Evolutionary conservation across 2,797 vertebrate genomes (phyloP).

Genomic region (Squalus acanthias): DNA sequence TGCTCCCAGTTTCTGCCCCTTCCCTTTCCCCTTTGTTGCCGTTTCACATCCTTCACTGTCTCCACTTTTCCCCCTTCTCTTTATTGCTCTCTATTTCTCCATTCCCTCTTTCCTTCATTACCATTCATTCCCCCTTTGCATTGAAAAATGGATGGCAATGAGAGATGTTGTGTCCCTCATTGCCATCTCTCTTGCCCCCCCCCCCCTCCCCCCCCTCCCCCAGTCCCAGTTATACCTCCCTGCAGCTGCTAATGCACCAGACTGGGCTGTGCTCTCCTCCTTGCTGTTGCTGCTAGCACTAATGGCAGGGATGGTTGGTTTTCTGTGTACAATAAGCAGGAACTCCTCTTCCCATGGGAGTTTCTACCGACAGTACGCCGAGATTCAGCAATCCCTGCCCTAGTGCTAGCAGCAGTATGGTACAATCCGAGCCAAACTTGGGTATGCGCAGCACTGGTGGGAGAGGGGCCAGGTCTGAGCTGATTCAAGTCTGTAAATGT

Average conservation of each 20-base stretch:
- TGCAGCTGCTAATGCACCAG: no score
- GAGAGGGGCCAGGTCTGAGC: background rate
- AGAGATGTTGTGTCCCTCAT: background rate
- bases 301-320: background rate
- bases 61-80: background rate
- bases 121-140: background rate
- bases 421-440: slow-evolving; percentile 19
- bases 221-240: background rate
- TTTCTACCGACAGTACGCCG: no score
- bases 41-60: background rate
- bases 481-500: background rate
- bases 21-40: background rate
- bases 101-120: background rate
- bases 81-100: background rate
- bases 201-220: background rate
- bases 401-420: background rate
- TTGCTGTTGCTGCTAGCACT: background rate
- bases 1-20: no score
- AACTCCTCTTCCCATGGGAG: background rate
- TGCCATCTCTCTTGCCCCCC: background rate
- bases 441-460: no score
- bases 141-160: background rate
- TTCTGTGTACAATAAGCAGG: background rate
- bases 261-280: background rate
- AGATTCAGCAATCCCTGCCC: background rate